These are phyloP conservation scores for Odontophorus gujanensis DNA, from an alignment of 2,113 vertebrate species.

Conservation along the genomic window DNA sequence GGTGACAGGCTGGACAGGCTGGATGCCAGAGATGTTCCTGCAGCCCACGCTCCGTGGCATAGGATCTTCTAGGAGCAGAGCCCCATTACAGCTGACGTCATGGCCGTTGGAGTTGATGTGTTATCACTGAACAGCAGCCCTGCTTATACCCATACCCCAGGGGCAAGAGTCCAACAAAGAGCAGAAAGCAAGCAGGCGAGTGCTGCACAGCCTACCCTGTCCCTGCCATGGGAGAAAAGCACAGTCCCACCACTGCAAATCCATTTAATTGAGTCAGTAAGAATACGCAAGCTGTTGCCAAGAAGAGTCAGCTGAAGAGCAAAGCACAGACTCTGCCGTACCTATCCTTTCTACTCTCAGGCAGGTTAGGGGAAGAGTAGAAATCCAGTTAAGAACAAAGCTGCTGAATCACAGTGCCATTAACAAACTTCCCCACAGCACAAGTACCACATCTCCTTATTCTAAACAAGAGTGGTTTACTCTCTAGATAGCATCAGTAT, in stretches of 20 bases:
- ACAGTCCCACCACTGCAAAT: background rate
- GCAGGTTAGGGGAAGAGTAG: background rate
- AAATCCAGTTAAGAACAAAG: slow-evolving; percentile 1
- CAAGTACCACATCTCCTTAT: background rate
- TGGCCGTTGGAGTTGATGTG: accelerated
- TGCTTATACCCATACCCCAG: background rate
- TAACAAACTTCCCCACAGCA: background rate
- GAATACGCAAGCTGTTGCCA: accelerated
- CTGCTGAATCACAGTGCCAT: accelerated
- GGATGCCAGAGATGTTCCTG: background rate
- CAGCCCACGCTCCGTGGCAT: background rate
- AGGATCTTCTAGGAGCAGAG: background rate
- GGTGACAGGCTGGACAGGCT: background rate
- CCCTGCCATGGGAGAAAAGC: background rate
- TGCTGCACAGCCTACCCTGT: background rate
- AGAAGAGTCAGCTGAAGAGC: background rate
- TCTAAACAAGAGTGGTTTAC: background rate
- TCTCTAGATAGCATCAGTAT: background rate
- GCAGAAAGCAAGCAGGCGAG: background rate
- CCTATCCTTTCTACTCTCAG: background rate
- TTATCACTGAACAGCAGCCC: background rate
- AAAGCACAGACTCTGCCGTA: background rate
- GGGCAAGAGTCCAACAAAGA: background rate
- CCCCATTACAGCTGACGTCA: accelerated
- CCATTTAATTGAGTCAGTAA: background rate